phyloP scores from a whole-genome alignment of 2,113 vertebrate species.

The Leucosticte australis region DNA sequence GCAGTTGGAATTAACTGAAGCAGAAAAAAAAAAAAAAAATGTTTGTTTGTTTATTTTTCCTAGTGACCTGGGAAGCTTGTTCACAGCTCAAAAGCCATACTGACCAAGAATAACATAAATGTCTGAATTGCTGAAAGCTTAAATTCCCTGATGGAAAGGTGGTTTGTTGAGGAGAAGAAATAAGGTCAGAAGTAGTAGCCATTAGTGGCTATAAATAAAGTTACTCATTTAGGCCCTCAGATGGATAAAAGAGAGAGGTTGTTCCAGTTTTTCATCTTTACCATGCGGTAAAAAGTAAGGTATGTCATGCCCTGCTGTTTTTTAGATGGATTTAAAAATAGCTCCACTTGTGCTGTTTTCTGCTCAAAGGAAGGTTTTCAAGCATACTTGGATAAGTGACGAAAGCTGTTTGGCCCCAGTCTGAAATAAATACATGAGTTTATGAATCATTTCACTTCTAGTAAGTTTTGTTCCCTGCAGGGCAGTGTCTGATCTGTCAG shows the following conservation, averaged over 20 bases:
- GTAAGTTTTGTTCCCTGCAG: neutral
- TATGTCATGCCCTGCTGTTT: slow-evolving; percentile 1
- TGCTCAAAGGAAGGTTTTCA: slow-evolving; percentile 11
- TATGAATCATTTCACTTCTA: neutral
- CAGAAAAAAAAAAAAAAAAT: neutral
- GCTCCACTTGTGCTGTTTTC: neutral
- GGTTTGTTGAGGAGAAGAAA: slow-evolving; percentile 10
- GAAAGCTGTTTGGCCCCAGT: neutral
- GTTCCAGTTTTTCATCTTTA: slow-evolving; percentile 55
- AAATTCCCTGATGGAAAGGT: slow-evolving; percentile 35
- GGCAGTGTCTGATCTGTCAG: neutral
- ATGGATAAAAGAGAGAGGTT: slow-evolving; percentile 21
- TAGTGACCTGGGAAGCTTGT: slow-evolving; percentile 3
- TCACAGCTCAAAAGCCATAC: slow-evolving; percentile 6
- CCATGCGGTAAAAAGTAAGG: slow-evolving; percentile 51
- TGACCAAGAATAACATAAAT: slow-evolving; percentile 42
- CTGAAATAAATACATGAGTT: neutral
- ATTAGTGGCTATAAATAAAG: slow-evolving; percentile 47
- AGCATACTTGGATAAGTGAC: neutral
- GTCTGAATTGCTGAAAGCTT: slow-evolving; percentile 34
- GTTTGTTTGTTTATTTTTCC: slow-evolving; percentile 12
- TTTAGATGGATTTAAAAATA: slow-evolving; percentile 17
- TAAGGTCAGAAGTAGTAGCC: slow-evolving; percentile 47
- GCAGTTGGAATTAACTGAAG: neutral
- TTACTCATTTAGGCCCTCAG: slow-evolving; percentile 53